Conservation (phyloP, 2,797 vertebrate genomes). For the Clangula hyemalis region DNA sequence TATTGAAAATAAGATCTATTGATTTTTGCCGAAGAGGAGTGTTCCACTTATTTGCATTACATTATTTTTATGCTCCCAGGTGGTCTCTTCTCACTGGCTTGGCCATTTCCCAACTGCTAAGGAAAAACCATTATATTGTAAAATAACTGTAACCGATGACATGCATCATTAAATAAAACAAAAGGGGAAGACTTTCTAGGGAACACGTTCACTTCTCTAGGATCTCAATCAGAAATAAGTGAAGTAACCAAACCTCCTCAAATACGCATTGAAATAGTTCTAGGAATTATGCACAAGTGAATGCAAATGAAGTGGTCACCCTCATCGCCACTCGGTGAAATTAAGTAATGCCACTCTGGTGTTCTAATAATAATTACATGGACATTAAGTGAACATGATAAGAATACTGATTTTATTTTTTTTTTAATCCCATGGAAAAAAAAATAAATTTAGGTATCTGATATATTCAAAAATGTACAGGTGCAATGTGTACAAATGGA, state of each 20-base stretch:
- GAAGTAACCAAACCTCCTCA: slow-evolving; percentile 1
- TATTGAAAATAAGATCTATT: slow-evolving; percentile 32
- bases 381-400: not conserved
- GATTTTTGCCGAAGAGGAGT: slow-evolving; percentile 24
- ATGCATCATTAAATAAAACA: not conserved
- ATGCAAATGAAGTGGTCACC: slow-evolving; percentile 1
- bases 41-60: slow-evolving; percentile 1
- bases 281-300: not conserved
- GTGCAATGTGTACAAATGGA: not conserved
- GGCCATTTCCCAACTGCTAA: not conserved
- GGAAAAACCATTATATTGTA: not conserved
- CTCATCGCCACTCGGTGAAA: not conserved
- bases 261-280: not conserved
- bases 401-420: not conserved
- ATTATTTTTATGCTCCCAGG: not conserved
- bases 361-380: not conserved
- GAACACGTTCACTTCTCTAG: not conserved
- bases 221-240: not conserved
- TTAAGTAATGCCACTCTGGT: slow-evolving; percentile 24
- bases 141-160: not conserved
- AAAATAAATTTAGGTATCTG: not conserved
- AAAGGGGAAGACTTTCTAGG: not conserved
- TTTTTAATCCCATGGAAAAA: not conserved
- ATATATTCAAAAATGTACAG: not conserved
- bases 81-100: not conserved